These are phyloP conservation scores for Serilophus lunatus DNA, from an alignment of 2,113 vertebrate species.

Conservation along the genomic window DNA sequence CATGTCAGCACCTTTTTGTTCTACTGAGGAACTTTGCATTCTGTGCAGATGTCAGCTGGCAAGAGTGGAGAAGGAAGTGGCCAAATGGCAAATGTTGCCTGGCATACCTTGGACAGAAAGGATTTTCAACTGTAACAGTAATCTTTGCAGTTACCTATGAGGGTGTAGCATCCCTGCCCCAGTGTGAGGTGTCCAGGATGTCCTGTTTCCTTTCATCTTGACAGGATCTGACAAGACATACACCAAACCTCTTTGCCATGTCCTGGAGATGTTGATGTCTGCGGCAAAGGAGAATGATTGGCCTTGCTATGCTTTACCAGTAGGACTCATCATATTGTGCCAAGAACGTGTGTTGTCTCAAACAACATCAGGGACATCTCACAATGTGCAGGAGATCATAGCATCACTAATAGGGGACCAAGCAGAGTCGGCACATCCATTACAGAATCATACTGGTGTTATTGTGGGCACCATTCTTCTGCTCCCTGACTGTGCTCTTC, in stretches of 20 bases:
- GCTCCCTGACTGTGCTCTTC: not conserved
- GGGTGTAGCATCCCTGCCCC: not conserved
- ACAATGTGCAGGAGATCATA: accelerated
- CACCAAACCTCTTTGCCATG: not conserved
- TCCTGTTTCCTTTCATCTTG: not conserved
- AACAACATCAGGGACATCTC: not conserved
- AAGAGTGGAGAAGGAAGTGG: not conserved
- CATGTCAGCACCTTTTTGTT: not conserved
- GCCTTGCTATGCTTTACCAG: no score
- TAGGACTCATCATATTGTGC: not conserved
- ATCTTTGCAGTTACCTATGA: not conserved
- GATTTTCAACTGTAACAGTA: not conserved
- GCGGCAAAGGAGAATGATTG: not conserved
- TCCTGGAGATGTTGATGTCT: not conserved
- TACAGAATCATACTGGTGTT: not conserved
- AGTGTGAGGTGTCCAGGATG: not conserved
- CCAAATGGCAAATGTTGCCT: not conserved
- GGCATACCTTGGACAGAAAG: not conserved
- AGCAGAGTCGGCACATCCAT: not conserved
- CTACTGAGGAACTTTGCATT: not conserved
- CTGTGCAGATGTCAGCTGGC: not conserved
- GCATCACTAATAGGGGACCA: not conserved
- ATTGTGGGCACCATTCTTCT: not conserved
- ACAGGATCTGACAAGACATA: not conserved
- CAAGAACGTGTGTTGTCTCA: accelerated